A percentile compares a stretch with the other conserved stretches of the same genome.
Evolutionary conservation across 2,888 invertebrate genomes (phyloP).

Genomic region (Sesamia inferens): DNA sequence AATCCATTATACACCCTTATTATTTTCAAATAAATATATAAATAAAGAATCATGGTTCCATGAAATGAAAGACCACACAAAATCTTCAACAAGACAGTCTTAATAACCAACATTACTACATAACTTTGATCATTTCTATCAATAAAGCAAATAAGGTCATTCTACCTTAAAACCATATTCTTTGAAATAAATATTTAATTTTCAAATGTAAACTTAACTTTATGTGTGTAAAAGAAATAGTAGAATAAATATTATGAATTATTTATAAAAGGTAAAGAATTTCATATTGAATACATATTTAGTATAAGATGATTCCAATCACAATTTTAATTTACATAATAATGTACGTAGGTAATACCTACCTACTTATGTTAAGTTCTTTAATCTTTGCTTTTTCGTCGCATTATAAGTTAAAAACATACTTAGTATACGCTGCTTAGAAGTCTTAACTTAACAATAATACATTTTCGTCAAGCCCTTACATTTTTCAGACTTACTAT

Average conservation of each 20-base stretch:
- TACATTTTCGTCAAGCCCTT: not conserved
- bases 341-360: conserved; percentile 62
- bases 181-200: conserved; percentile 30
- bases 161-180: conserved; percentile 32
- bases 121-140: conserved; percentile 30
- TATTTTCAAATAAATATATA: not conserved
- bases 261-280: conserved; percentile 44
- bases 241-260: conserved; percentile 55
- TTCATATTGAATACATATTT: conserved; percentile 40
- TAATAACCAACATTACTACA: conserved; percentile 23
- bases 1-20: not conserved
- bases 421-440: conserved; percentile 47
- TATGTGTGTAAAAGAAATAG: conserved; percentile 8
- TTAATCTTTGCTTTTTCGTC: conserved; percentile 75
- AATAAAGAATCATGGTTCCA: not conserved
- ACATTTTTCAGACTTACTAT: not conserved
- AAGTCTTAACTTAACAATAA: not conserved
- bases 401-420: conserved; percentile 46
- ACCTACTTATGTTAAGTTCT: conserved; percentile 69
- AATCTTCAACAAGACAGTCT: conserved; percentile 1
- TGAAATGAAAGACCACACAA: conserved; percentile 3
- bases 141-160: conserved; percentile 42
- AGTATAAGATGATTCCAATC: conserved; percentile 53
- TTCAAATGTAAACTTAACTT: conserved; percentile 20
- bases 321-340: conserved; percentile 67